A percentile compares a stretch with the other conserved stretches of the same genome.
phyloP scores from a whole-genome alignment of 2,113 vertebrate species.

The Grammomys surdaster region DNA sequence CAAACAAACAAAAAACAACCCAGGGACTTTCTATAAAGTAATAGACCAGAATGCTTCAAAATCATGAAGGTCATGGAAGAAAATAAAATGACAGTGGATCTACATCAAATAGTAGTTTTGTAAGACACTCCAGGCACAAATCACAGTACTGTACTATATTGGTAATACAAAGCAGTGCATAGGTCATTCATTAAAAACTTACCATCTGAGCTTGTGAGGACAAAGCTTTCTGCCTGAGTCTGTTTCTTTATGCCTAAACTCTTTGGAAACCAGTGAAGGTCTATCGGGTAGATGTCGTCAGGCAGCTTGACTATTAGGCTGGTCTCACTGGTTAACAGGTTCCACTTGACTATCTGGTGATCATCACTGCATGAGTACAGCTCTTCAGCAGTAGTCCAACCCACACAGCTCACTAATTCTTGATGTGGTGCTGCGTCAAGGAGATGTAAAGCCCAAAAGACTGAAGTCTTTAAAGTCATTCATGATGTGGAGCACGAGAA shows the following conservation, averaged over 20 bases:
- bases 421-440: constrained; percentile 93
- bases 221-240: constrained; percentile 92
- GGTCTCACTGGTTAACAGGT: constrained; percentile 93
- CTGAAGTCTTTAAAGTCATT: neutral
- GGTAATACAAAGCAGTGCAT: constrained; percentile 28
- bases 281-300: constrained; percentile 94
- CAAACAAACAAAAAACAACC: neutral
- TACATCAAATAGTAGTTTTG: constrained; percentile 16
- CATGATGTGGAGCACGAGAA: constrained; percentile 1
- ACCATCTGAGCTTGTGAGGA: constrained; percentile 97
- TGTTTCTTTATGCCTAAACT: constrained; percentile 93
- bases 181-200: constrained; percentile 77
- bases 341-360: constrained; percentile 96
- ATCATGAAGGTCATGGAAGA: constrained; percentile 31
- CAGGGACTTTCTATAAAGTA: constrained; percentile 37
- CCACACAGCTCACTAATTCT: constrained; percentile 96
- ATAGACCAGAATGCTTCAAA: constrained; percentile 26
- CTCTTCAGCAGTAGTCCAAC: constrained; percentile 97
- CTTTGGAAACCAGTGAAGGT: constrained; percentile 97
- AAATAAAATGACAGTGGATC: neutral
- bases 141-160: neutral
- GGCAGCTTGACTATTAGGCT: constrained; percentile 91
- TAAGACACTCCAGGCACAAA: constrained; percentile 54
- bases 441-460: constrained; percentile 68
- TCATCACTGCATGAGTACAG: constrained; percentile 97